These are phyloP conservation scores for Spatulosminthurus flaviceps DNA, from an alignment of 2,888 invertebrate genomes.

Conservation along the genomic window DNA sequence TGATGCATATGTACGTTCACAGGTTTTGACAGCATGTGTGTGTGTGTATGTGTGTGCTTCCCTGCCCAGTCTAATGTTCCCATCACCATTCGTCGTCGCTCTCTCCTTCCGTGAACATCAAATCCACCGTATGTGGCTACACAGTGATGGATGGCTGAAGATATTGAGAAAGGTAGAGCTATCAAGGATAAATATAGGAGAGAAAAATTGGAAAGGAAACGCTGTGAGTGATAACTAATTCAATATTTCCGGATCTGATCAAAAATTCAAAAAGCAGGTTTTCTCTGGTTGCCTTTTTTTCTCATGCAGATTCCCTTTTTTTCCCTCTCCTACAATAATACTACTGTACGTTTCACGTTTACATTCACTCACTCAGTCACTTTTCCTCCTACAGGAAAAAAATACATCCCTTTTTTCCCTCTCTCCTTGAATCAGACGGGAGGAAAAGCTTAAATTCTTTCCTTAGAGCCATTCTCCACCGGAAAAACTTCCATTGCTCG, in stretches of 20 bases:
- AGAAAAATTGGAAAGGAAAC: slow-evolving; percentile 46
- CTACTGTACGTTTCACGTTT: slow-evolving; percentile 11
- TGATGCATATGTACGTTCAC: too few species aligned
- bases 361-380: not conserved
- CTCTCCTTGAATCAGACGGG: not conserved
- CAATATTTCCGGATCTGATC: slow-evolving; percentile 44
- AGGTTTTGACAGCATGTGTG: not conserved
- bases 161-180: slow-evolving; percentile 39
- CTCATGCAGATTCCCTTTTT: slow-evolving; percentile 14
- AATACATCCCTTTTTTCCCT: slow-evolving; percentile 1
- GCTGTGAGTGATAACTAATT: slow-evolving; percentile 42
- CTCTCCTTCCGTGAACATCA: not conserved
- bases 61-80: slow-evolving; percentile 3
- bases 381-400: not conserved
- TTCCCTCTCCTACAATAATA: not conserved
- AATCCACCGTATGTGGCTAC: slow-evolving; percentile 4
- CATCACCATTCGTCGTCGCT: not conserved
- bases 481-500: slow-evolving; percentile 41
- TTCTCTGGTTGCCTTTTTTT: slow-evolving; percentile 6
- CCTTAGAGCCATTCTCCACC: slow-evolving; percentile 37
- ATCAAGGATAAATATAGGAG: slow-evolving; percentile 6
- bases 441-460: slow-evolving; percentile 26
- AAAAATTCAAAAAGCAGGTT: slow-evolving; percentile 44
- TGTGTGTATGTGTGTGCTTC: too few species aligned
- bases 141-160: slow-evolving; percentile 37